Conservation (phyloP, 2,888 invertebrate species). For the Copidosoma aretas region DNA sequence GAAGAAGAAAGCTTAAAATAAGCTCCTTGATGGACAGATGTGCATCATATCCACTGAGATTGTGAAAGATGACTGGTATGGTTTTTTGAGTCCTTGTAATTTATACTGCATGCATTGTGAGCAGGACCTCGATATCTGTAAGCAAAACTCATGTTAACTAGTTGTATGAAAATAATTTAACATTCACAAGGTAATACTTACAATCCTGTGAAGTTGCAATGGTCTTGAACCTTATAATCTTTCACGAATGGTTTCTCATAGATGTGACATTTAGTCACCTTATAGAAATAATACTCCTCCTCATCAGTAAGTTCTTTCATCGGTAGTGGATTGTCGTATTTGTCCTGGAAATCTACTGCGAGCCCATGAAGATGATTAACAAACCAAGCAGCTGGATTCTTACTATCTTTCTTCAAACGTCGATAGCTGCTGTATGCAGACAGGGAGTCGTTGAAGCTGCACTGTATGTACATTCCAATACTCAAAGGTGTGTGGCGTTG, state of each 20-base stretch:
- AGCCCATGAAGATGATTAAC: background rate
- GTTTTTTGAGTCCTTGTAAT: slow-evolving; percentile 46
- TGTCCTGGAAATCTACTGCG: background rate
- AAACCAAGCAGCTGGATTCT: background rate
- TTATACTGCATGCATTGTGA: slow-evolving; percentile 48
- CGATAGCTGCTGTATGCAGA: background rate
- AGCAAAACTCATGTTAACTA: too few species aligned
- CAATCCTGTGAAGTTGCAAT: slow-evolving; percentile 26
- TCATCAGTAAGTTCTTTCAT: background rate
- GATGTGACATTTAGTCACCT: background rate
- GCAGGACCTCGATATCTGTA: slow-evolving; percentile 28
- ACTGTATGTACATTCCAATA: background rate
- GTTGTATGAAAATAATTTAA: background rate
- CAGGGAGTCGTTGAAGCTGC: too few species aligned
- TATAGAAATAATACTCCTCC: background rate
- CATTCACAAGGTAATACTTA: background rate
- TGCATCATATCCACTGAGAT: too few species aligned
- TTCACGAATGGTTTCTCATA: background rate
- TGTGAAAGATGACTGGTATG: slow-evolving; percentile 52
- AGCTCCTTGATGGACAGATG: slow-evolving; percentile 31
- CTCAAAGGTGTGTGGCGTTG: background rate
- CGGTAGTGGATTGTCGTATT: background rate
- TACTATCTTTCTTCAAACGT: background rate
- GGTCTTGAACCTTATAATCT: slow-evolving; percentile 8
- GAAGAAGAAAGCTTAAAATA: background rate